phyloP scores from a whole-genome alignment of 2,797 vertebrate species.

The Urosaurus nigricauda region DNA sequence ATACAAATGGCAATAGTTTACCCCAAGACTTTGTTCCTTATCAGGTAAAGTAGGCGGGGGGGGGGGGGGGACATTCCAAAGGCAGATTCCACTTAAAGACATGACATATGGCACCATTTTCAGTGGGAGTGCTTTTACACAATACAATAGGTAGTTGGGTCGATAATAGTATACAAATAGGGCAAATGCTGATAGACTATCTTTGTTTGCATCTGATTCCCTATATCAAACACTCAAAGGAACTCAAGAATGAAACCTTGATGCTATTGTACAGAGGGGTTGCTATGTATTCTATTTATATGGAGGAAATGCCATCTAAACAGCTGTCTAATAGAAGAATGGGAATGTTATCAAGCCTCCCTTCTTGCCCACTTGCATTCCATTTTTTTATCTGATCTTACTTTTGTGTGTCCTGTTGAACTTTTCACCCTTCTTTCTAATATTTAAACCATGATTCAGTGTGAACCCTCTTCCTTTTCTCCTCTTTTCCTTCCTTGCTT shows the following conservation, averaged over 20 bases:
- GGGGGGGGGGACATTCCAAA: neutral
- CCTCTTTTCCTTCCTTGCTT: neutral
- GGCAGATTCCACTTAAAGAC: neutral
- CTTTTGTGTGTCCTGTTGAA: neutral
- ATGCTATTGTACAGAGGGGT: neutral
- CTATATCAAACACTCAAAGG: neutral
- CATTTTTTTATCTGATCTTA: neutral
- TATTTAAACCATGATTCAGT: too few relatives aligned
- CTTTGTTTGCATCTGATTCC: neutral
- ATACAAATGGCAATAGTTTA: neutral
- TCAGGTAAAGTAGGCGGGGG: neutral
- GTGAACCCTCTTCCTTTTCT: neutral
- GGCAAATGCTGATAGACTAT: neutral
- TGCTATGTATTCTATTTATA: neutral
- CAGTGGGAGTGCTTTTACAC: neutral
- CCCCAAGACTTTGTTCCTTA: neutral
- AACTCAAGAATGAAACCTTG: neutral
- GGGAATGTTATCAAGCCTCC: neutral
- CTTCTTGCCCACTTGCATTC: too few relatives aligned
- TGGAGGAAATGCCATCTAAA: neutral
- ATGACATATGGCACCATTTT: neutral
- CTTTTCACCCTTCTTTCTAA: neutral
- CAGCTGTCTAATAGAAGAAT: neutral
- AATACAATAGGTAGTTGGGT: neutral
- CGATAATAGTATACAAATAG: neutral